Evolutionary conservation across 2,797 vertebrate species (phyloP).

Genomic region (Myoxocephalus aenaeus): DNA sequence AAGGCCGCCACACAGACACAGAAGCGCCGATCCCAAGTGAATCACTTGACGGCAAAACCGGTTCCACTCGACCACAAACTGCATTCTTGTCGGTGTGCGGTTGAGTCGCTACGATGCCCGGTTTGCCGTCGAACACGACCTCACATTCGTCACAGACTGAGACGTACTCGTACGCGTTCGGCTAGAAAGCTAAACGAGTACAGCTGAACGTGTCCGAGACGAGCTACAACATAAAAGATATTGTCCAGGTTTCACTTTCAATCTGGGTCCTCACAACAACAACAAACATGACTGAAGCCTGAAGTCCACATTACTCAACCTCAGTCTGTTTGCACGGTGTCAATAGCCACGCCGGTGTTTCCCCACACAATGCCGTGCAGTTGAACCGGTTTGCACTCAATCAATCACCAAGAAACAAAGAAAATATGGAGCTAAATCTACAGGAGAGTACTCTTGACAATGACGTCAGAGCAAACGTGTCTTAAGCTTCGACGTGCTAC

Average conservation of each 20-base stretch:
- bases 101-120: conserved; percentile 6
- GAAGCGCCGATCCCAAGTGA: neutral
- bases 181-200: neutral
- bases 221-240: neutral
- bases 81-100: conserved; percentile 11
- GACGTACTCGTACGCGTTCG: neutral
- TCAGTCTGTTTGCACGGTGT: conserved; percentile 22
- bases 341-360: neutral
- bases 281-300: neutral
- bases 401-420: neutral
- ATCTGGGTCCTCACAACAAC: neutral
- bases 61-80: neutral
- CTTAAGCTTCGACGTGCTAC: neutral
- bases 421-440: neutral
- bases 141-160: neutral
- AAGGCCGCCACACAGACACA: neutral
- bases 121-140: neutral
- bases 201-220: neutral
- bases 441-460: neutral
- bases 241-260: conserved; percentile 37
- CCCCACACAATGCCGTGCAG: neutral
- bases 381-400: neutral
- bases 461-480: neutral
- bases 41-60: neutral
- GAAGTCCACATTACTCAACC: neutral